These are phyloP conservation scores for Agrochola litura DNA, from an alignment of 2,888 invertebrate genomes.

Conservation along the genomic window DNA sequence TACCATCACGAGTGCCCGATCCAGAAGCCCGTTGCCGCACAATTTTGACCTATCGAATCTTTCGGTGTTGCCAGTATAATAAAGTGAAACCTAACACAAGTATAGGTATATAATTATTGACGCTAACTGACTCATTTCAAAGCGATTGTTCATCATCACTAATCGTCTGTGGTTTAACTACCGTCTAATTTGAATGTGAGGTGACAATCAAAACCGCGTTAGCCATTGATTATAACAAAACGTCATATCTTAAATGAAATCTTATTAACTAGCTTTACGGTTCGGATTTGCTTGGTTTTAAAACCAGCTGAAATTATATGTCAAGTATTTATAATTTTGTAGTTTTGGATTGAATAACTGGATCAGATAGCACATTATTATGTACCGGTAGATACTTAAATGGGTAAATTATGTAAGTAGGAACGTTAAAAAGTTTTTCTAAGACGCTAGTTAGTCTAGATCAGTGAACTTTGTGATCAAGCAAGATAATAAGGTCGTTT, in stretches of 20 bases:
- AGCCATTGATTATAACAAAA: slow-evolving; percentile 20
- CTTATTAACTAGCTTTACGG: not conserved
- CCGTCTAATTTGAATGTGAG: slow-evolving; percentile 41
- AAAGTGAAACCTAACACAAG: no score
- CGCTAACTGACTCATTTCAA: not conserved
- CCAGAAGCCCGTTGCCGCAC: no score
- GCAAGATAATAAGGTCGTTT: not conserved
- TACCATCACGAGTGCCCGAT: no score
- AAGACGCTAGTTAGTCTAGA: not conserved
- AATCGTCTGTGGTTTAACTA: slow-evolving; percentile 30
- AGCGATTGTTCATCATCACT: slow-evolving; percentile 28
- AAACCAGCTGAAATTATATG: not conserved
- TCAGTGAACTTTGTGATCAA: not conserved
- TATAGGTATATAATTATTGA: not conserved
- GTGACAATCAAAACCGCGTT: slow-evolving; percentile 47
- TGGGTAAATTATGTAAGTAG: no score
- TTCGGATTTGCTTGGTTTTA: slow-evolving; percentile 16
- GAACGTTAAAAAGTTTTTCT: not conserved
- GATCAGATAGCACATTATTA: not conserved
- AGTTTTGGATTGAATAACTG: not conserved
- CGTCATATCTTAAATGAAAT: slow-evolving; percentile 30
- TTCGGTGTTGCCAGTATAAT: no score
- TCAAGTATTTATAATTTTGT: not conserved
- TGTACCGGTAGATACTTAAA: not conserved
- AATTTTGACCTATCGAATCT: no score